Conservation (phyloP, 2,113 vertebrate species). For the Nycticebus coucang region DNA sequence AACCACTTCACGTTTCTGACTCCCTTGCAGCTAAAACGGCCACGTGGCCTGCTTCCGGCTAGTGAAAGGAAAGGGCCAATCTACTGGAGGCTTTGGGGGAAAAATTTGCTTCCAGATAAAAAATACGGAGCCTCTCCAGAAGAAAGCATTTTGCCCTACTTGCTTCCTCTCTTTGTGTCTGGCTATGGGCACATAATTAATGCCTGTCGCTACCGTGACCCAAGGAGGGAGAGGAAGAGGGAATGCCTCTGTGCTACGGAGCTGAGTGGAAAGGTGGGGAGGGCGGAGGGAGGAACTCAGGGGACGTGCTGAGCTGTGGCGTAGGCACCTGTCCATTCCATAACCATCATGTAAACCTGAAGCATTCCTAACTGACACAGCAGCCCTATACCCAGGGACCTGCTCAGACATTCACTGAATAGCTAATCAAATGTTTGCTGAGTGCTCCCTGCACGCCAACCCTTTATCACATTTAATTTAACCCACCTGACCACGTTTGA, state of each 20-base stretch:
- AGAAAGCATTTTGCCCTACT: not conserved
- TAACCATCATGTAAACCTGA: not conserved
- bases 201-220: no score
- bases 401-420: not conserved
- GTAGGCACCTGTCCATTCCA: not conserved
- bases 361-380: not conserved
- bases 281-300: not conserved
- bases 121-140: not conserved
- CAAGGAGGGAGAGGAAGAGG: not conserved
- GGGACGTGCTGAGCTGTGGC: not conserved
- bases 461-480: no score
- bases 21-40: not conserved
- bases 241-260: not conserved
- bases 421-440: not conserved
- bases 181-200: rapidly evolving
- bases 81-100: not conserved
- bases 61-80: not conserved
- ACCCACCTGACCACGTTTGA: not conserved
- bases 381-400: not conserved
- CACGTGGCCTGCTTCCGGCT: not conserved
- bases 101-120: not conserved
- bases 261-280: not conserved
- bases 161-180: not conserved
- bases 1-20: not conserved
- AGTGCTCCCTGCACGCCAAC: not conserved